These are phyloP conservation scores for Phrynocephalus versicolor DNA, from an alignment of 2,113 vertebrate species.

Conservation along the genomic window DNA sequence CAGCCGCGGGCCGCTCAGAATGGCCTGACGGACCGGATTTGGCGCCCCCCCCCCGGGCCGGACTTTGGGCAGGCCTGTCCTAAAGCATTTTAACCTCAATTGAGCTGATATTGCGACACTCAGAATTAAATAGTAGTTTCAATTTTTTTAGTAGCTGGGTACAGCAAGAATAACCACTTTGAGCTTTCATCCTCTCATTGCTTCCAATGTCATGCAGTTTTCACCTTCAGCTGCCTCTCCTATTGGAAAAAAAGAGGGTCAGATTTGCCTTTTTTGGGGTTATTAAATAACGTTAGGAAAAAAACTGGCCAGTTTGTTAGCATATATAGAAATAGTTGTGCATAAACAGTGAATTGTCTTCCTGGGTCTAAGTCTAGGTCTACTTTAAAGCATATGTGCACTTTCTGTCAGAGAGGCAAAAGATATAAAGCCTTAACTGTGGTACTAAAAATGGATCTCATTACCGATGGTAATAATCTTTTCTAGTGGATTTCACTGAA, in stretches of 20 bases:
- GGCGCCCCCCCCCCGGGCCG: too few species aligned
- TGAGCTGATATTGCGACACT: not conserved
- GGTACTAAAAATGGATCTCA: not conserved
- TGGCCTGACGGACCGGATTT: too few species aligned
- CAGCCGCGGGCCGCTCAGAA: too few species aligned
- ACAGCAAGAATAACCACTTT: not conserved
- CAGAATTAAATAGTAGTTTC: not conserved
- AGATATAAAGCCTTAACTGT: not conserved
- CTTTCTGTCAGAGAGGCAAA: not conserved
- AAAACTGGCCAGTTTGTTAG: not conserved
- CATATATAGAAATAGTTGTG: not conserved
- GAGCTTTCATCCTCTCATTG: not conserved
- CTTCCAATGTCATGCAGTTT: not conserved
- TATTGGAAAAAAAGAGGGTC: not conserved
- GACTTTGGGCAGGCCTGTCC: too few species aligned
- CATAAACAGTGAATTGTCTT: not conserved
- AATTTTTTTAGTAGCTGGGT: not conserved
- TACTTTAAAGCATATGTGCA: not conserved
- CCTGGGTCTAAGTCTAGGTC: not conserved
- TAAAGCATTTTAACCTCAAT: not conserved
- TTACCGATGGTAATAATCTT: not conserved
- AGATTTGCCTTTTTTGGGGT: too few species aligned
- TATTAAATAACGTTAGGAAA: not conserved
- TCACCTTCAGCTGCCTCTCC: not conserved
- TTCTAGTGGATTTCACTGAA: not conserved